Base-by-base conservation (phyloP, 2,888 invertebrate genomes). In the Scaptomyza polygonia region DNA sequence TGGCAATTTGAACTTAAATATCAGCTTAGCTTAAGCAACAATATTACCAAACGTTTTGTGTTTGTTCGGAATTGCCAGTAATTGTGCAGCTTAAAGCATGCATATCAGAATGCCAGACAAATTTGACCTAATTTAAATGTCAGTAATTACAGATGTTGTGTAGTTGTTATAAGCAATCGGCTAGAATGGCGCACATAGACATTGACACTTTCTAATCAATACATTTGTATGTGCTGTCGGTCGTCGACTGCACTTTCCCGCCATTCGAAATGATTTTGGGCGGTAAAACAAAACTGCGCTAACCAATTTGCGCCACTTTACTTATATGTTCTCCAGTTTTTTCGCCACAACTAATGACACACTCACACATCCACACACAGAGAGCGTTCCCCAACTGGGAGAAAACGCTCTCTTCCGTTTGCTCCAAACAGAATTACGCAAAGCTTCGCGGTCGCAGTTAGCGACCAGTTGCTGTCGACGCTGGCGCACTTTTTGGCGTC, bases 251-350 rank as follows among this genome's bases (percentile, higher is more conserved):
- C 82, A 87, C 72, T 81, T 78, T 87, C 82, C 70, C 82, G 82
- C 82, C 82, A 87, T 73, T 67, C 52, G 68, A 54, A 83, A 79
- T 76, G 82, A 85, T 81, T 86, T 82, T 82, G 86, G 82, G 82
- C 88, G 87, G 81, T 81, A 86, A 82, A 81, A 74, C 77, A 68
- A 80, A 86, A 82, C 72, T 82, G 84, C 88, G 86, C 78, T 78
- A 86, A 83, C 80, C 54, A 79, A 88, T 84, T 86, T 88, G 83
- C 84, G 88, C 86, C 88, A 86, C 77, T 86, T 85, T 47, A 47
- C 47, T 47, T 83, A 62, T 45, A 58, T 69, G 55, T 74, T 68
- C 25, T 76, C 68, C 68, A 67, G 63, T 72, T 68, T 77, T 64
- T 67, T 72, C 62, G 54, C 51, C 68, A 56, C 48, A 53, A 36